Evolutionary conservation across 2,797 vertebrate genomes (phyloP), one percentile per base, ranked within the genome.

Genomic region (Acipenser oxyrinchus): DNA sequence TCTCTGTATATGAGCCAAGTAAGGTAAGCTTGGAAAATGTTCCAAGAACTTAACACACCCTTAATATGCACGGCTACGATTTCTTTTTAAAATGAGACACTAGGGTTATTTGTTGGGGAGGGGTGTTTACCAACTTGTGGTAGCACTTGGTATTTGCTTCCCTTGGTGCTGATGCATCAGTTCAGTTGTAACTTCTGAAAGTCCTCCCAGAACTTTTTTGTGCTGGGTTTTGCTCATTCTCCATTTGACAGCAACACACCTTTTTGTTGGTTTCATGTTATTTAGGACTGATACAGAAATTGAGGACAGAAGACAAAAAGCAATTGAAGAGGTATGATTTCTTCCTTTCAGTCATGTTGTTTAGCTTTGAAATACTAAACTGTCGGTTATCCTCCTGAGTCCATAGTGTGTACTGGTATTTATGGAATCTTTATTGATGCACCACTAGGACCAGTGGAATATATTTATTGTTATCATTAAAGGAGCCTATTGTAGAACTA

Each of bases 261-360:
- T 66, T 53, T 60, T 60, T 66, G 51, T 12, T 37, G 12, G n/a
- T 53, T 60, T 52, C 13, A 70, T 63, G 62, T 23, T 62, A 51
- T 69, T 70, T 81, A 99, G 97, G 83, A 83, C 74, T 70, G 97
- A 99, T 86, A 87, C 89, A 72, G 95, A 98, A 53, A 89, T 90
- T 71, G 97, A 99, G 82, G 94, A 95, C 75, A 95, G 93, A 83
- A 88, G 92, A 69, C 97, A 99, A 78, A 92, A 88, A 84, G 96
- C 97, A 10, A 99, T 99, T 72, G 94, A 99, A 75, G 92, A 96
- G 91, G 96, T 97, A 91, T 55, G 70, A 61, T 57, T 12, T 18
- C 50, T 55, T 58, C 7, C 48, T 69, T 58, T 60, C 18, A 37
- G 37, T 37, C 37, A 5, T 18, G 18, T 18, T 37, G 5, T 37